Conservation (phyloP, 2,113 vertebrate species). For the Caloenas nicobarica region DNA sequence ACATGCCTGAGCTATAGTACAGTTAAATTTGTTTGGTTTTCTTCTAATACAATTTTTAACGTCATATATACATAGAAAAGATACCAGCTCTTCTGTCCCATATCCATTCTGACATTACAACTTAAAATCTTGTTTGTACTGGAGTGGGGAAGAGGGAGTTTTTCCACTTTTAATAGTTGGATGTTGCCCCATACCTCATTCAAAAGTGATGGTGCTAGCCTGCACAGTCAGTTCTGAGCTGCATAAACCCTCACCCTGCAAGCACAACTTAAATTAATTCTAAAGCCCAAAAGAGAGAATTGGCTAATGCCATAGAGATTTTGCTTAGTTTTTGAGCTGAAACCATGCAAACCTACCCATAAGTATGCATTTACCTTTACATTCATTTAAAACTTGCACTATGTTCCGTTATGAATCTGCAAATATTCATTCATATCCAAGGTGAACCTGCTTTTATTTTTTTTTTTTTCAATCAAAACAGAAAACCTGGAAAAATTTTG, state of each 20-base stretch:
- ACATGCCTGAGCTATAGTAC: neutral
- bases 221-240: neutral
- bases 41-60: neutral
- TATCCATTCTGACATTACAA: neutral
- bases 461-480: neutral
- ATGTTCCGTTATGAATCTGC: neutral
- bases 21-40: neutral
- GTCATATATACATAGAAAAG: neutral
- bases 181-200: neutral
- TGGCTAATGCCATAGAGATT: neutral
- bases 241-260: neutral
- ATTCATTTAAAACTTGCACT: neutral
- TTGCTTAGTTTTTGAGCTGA: neutral
- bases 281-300: neutral
- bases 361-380: neutral
- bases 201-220: neutral
- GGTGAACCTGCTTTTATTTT: neutral
- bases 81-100: accelerated
- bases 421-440: neutral
- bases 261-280: neutral
- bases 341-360: neutral
- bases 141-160: neutral
- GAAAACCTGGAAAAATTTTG: neutral
- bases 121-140: neutral
- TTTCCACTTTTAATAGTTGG: neutral